Evolutionary conservation across 2,113 vertebrate genomes (phyloP).

Genomic region (Pelusios castaneus): DNA sequence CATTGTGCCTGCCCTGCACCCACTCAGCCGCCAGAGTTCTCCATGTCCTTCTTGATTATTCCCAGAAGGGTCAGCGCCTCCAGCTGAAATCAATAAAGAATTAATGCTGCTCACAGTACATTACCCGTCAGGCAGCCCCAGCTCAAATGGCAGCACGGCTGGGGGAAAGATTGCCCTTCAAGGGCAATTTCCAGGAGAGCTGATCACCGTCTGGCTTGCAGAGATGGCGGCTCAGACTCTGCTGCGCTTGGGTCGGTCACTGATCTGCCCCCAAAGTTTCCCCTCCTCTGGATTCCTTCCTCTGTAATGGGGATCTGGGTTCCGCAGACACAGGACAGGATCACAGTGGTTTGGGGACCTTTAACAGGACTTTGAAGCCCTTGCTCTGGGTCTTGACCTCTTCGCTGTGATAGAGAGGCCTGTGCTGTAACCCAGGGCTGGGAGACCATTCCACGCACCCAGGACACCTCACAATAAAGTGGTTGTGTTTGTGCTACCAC

Average conservation of each 20-base stretch:
- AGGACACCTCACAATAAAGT: not conserved
- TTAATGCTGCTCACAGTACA: not conserved
- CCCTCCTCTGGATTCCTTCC: not conserved
- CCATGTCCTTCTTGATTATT: not conserved
- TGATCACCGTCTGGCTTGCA: not conserved
- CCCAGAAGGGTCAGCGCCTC: not conserved
- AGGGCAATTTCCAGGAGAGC: not conserved
- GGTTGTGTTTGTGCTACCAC: not conserved
- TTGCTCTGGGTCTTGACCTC: not conserved
- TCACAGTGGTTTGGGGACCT: not conserved
- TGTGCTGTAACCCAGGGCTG: not conserved
- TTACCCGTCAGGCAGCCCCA: not conserved
- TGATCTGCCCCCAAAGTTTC: not conserved
- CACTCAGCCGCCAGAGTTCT: not conserved
- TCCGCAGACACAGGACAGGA: not conserved
- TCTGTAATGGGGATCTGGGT: not conserved
- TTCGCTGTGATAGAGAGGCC: not conserved
- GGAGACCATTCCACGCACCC: not conserved
- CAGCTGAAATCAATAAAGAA: not conserved
- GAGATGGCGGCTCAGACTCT: not conserved
- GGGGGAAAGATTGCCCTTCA: not conserved
- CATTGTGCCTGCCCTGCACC: not conserved
- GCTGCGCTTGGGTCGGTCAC: not conserved
- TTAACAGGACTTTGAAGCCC: not conserved
- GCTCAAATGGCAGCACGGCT: not conserved